phyloP scores from a whole-genome alignment of 2,113 vertebrate species.

The Thalassoma bifasciatum region DNA sequence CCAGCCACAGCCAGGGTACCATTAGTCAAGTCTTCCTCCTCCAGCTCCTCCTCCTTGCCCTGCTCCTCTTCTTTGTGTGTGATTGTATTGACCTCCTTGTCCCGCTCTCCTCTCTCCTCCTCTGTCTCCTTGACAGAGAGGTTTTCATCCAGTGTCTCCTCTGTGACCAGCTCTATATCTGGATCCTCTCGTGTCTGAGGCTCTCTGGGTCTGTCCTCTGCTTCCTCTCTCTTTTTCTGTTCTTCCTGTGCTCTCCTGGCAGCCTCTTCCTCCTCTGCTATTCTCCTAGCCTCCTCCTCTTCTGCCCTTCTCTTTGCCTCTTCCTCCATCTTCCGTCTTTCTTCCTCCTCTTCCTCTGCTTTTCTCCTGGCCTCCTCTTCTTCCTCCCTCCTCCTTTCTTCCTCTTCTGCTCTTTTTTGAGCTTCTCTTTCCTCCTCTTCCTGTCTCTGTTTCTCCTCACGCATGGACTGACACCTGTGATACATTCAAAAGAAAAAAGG shows the following conservation, averaged over 20 bases:
- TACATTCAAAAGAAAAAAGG: constrained; percentile 10
- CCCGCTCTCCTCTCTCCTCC: constrained; percentile 18
- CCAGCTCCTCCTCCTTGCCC: constrained; percentile 43
- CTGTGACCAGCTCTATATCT: constrained; percentile 70
- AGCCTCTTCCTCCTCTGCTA: constrained; percentile 58
- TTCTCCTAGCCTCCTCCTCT: constrained; percentile 56
- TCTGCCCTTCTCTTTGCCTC: constrained; percentile 44
- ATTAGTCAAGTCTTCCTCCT: constrained; percentile 42
- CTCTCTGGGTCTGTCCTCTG: constrained; percentile 47
- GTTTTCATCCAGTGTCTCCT: constrained; percentile 57
- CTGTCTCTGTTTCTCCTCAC: constrained; percentile 73
- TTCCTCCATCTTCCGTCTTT: constrained; percentile 34
- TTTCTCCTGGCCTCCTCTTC: constrained; percentile 49
- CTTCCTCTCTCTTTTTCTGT: constrained; percentile 45
- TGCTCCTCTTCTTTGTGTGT: constrained; percentile 40
- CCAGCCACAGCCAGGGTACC: constrained; percentile 72
- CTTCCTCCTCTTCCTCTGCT: constrained; percentile 46
- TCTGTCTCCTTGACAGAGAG: background rate
- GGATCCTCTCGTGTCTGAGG: constrained; percentile 76
- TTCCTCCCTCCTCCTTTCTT: constrained; percentile 46
- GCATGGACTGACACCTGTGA: constrained; percentile 76
- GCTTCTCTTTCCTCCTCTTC: constrained; percentile 64
- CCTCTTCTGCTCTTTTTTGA: constrained; percentile 53
- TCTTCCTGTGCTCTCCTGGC: constrained; percentile 46
- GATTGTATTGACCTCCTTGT: constrained; percentile 14